Base-by-base conservation (phyloP, 1,140 invertebrate species). In the Potamilus streckersoni region DNA sequence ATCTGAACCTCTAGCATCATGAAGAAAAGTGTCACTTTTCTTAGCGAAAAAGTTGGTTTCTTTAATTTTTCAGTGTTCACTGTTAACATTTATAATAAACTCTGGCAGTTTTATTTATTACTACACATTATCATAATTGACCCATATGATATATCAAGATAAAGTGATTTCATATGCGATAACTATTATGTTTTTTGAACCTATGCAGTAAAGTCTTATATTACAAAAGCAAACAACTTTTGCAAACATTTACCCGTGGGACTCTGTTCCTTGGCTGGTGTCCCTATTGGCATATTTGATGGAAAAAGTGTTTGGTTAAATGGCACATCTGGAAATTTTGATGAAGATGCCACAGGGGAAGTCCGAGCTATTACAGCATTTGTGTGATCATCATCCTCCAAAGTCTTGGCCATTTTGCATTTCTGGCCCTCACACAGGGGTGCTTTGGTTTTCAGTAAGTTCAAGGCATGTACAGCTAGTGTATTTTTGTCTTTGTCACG, bases 401-500 rank as follows among this genome's bases (percentile, higher is more conserved):
- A 82, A n/a, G 78, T 71, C 60, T 81, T 72, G 27, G 84, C 74
- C 12, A 85, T 76, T 69, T 84, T 85, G 19, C 74, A 80, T 14
- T 81, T 82, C 27, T 83, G 77, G 20, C 76, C 68, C 63, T 84
- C 85, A 81, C 85, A 87, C 6, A 87, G 72, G 56, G 63, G 63
- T 20, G 95, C 96, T 87, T 96, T 95, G 86, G 94, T 92, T 61
- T 94, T 94, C 86, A 96, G 96, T 65, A 97, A 91, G 82, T 95
- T 93, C 76, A 98, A 93, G 6, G 96, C 96, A 83, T 94, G 93
- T 17, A 94, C 94, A 38, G 96, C 96, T 69, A 96, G 95, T 90
- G 96, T 93, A 92, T 97, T 96, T n/a, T 78, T 77, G 65, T 83
- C 77, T 27, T 79, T 65, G 17, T 85, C 76, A 67, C 78, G 79